A percentile compares a stretch with the other conserved stretches of the same genome.
phyloP scores from a whole-genome alignment of 30 jellyfish, hydroid and myxozoan genomes.

The Morbakka virulenta region DNA sequence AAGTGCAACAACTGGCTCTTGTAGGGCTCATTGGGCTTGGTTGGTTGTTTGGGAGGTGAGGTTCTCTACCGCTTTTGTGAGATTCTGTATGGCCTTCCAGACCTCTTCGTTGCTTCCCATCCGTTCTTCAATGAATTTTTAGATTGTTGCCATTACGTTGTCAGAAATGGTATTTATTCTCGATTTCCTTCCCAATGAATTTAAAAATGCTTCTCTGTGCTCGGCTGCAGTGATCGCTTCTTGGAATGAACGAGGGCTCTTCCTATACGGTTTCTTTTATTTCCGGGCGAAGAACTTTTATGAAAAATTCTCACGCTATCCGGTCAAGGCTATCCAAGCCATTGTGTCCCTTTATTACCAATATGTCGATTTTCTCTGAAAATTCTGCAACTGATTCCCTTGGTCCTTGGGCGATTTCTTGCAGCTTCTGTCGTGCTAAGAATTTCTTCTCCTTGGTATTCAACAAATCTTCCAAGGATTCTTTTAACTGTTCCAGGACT shows the following conservation, averaged over 20 bases:
- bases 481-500: constrained; percentile 34
- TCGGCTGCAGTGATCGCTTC: constrained; percentile 42
- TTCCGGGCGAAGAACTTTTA: neutral
- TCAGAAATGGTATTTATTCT: constrained; percentile 20
- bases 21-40: constrained; percentile 37
- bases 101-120: constrained; percentile 22
- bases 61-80: constrained; percentile 42
- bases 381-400: constrained; percentile 10
- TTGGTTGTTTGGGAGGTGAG: constrained; percentile 40
- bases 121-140: constrained; percentile 32
- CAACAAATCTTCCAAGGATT: constrained; percentile 19
- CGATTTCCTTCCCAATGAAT: constrained; percentile 30
- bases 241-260: constrained; percentile 16
- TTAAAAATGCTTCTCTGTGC: constrained; percentile 18
- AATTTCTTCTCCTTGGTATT: constrained; percentile 9
- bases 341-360: constrained; percentile 48
- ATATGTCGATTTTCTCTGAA: constrained; percentile 4
- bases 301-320: neutral
- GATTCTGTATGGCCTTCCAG: constrained; percentile 37
- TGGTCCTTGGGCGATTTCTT: constrained; percentile 7
- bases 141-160: constrained; percentile 19
- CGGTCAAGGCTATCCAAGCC: constrained; percentile 45
- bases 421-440: neutral
- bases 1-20: constrained; percentile 24
- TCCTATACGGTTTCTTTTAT: neutral